These are phyloP conservation scores for Platycnemis pennipes DNA, from an alignment of 2,888 invertebrate genomes.

Conservation along the genomic window DNA sequence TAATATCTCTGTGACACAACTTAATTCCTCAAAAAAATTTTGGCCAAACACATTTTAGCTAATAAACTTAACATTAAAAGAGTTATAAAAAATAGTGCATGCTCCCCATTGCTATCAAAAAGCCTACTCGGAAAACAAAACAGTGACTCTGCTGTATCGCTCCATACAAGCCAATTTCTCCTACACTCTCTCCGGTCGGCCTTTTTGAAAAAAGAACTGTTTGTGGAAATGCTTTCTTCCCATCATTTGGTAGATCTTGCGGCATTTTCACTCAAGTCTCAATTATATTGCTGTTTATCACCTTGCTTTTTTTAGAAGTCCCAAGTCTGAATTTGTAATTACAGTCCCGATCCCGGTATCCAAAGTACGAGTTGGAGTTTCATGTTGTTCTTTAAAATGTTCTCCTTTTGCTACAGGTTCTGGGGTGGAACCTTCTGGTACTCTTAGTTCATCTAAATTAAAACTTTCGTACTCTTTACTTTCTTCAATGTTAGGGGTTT, in stretches of 20 bases:
- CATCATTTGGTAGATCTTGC: slow-evolving; percentile 29
- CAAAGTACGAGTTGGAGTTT: slow-evolving; percentile 34
- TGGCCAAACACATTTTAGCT: too few species aligned
- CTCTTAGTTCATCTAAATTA: too few species aligned
- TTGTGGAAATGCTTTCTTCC: not conserved
- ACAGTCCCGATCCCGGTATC: slow-evolving; percentile 25
- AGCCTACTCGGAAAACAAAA: slow-evolving; percentile 41
- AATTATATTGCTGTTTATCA: slow-evolving; percentile 37
- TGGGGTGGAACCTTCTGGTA: not conserved
- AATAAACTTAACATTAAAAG: too few species aligned
- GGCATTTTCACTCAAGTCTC: slow-evolving; percentile 19
- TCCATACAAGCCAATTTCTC: slow-evolving; percentile 32
- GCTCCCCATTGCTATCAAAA: slow-evolving; percentile 6
- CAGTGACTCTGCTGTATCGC: slow-evolving; percentile 18
- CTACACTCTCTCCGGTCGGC: not conserved
- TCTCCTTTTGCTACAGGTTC: not conserved
- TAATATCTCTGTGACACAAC: too few species aligned
- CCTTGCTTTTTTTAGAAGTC: slow-evolving; percentile 23
- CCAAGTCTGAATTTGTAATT: not conserved
- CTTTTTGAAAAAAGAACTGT: slow-evolving; percentile 43
- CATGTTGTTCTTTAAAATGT: not conserved
- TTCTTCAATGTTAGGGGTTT: not conserved
- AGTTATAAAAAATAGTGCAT: too few species aligned
- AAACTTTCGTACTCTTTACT: too few species aligned
- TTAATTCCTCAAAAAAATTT: too few species aligned